phyloP scores from a whole-genome alignment of 2,888 invertebrate species.

The Pilophorus perplexus region DNA sequence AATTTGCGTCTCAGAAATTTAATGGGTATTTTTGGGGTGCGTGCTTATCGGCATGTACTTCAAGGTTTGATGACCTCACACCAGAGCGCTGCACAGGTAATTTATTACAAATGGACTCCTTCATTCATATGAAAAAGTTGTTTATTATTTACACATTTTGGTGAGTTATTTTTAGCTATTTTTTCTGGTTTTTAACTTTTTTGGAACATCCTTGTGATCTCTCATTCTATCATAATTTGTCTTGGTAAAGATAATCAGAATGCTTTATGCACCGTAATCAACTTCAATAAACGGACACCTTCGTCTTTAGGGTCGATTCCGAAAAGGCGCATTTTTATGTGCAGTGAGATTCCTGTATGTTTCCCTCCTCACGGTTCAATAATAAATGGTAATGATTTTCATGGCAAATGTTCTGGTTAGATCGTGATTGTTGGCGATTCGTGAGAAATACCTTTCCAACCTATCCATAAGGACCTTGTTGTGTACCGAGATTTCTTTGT shows the following conservation, averaged over 20 bases:
- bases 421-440: no score
- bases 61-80: no score
- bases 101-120: slow-evolving; percentile 29
- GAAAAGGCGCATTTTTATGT: slow-evolving; percentile 3
- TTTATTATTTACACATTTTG: slow-evolving; percentile 29
- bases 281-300: neutral
- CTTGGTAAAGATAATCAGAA: neutral
- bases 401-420: no score
- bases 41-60: no score
- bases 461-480: no score
- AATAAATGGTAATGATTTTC: no score
- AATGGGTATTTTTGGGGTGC: no score
- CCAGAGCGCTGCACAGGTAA: no score
- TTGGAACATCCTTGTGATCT: neutral
- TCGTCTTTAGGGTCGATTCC: neutral
- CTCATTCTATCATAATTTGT: neutral
- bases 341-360: slow-evolving; percentile 4
- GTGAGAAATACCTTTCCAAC: no score
- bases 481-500: no score
- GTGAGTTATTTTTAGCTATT: slow-evolving; percentile 9
- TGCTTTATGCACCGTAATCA: neutral
- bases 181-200: slow-evolving; percentile 1
- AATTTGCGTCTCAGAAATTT: no score
- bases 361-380: no score
- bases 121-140: slow-evolving; percentile 23